Base-by-base conservation (phyloP, 2,797 vertebrate species). In the Echiichthys vipera region DNA sequence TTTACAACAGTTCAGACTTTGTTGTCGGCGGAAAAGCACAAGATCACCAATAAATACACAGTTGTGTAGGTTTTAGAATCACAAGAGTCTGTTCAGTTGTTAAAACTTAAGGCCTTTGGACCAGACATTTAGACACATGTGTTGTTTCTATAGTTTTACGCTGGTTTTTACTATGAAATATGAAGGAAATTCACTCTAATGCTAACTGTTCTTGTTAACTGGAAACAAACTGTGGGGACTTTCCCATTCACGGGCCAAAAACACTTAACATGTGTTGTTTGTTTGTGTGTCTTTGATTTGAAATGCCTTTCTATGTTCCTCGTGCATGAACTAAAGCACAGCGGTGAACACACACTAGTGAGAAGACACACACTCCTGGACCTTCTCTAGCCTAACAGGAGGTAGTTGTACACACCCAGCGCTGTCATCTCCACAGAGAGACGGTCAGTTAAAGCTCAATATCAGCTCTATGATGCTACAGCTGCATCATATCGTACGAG, bases 21-120 rank as follows among this genome's bases (percentile, higher is more conserved):
- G 34, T 51, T 64, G 39, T 64, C 14, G 36, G 36, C 42, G 17
- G 51, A 75, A 61, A 81, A 81, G 77, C 80, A 87, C 78, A 87
- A 69, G 34, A 45, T 20, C 57, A 67, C 46, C 4, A 56, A 70
- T 27, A 70, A 27, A 67, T 22, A 56, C 36, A 59, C 11, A 42
- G 10, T 17, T 24, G 27, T 65, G 40, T 65, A 7, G 7, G 45
- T 69, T 59, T 49, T 37, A 13, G 11, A 65, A 17, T 53, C 43
- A 3, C 40, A 53, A 40, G 43, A 25, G 17, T 32, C 2, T 27
- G 4, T 57, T 22, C 37, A 43, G 53, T 5, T 50, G 4, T 39
- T 11, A 37, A 9, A 25, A 5, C 15, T 18, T 30, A 12, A 61
- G 24, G n/a, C 6, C 68, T 54, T 50, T 34, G 30, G 37, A 77